Percentiles rank a stretch among this genome's conserved stretches.
phyloP scores from a whole-genome alignment of 2,113 vertebrate species.

The Campylorhamphus procurvoides region DNA sequence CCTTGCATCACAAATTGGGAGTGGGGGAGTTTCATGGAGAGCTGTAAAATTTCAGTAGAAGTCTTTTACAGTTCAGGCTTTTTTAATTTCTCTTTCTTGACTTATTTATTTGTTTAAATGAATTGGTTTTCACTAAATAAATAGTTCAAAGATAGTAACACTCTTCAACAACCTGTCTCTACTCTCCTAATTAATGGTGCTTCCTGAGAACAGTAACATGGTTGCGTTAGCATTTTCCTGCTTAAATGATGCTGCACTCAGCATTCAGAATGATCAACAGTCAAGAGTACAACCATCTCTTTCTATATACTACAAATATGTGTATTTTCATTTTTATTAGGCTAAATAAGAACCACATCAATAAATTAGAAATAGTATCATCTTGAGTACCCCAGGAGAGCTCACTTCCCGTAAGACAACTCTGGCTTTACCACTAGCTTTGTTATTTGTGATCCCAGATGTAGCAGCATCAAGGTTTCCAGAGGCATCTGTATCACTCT shows the following conservation, averaged over 20 bases:
- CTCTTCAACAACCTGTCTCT: background rate
- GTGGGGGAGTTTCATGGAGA: background rate
- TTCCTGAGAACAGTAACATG: background rate
- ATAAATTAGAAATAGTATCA: background rate
- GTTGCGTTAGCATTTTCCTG: background rate
- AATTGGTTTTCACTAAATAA: background rate
- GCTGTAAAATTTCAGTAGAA: background rate
- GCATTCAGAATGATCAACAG: background rate
- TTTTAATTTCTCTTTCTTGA: background rate
- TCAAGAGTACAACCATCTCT: background rate
- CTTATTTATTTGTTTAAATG: background rate
- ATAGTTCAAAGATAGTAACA: background rate
- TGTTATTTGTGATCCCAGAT: conserved; percentile 76
- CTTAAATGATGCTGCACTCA: background rate
- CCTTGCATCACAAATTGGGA: background rate
- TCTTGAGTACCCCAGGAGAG: background rate
- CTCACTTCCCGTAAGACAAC: background rate
- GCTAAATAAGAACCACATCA: background rate
- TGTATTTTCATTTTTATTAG: background rate
- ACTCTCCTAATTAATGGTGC: background rate
- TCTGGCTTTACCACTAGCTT: conserved; percentile 79
- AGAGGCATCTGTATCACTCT: conserved; percentile 44
- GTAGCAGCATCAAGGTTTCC: conserved; percentile 57
- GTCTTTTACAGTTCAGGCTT: background rate
- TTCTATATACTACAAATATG: rapidly evolving